Conservation (phyloP, 2,888 invertebrate species). For the Orchesella flavescens region DNA sequence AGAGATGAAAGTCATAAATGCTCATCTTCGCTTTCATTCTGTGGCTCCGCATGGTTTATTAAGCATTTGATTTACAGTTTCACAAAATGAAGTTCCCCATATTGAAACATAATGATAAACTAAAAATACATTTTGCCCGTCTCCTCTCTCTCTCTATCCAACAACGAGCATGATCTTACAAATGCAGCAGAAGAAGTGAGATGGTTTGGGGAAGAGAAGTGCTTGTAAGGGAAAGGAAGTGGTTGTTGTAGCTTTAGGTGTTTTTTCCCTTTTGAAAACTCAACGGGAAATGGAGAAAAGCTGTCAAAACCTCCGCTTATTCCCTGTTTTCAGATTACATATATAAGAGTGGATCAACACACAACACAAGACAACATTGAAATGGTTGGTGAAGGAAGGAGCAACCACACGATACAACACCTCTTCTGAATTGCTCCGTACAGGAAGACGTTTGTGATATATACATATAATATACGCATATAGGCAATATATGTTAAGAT, state of each 20-base stretch:
- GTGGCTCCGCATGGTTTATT: slow-evolving; percentile 46
- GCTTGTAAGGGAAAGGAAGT: slow-evolving; percentile 5
- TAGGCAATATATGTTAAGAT: not conserved
- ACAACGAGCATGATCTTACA: too few species aligned
- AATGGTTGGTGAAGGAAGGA: slow-evolving; percentile 30
- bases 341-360: slow-evolving; percentile 1
- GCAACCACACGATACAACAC: slow-evolving; percentile 40
- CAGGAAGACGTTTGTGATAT: not conserved
- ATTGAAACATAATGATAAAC: not conserved
- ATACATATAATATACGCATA: not conserved
- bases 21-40: slow-evolving; percentile 24
- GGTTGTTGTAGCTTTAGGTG: slow-evolving; percentile 24
- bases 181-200: too few species aligned
- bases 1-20: slow-evolving; percentile 13
- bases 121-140: not conserved
- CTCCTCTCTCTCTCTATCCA: too few species aligned
- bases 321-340: slow-evolving; percentile 36
- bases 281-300: slow-evolving; percentile 55
- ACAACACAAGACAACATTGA: too few species aligned
- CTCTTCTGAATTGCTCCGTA: slow-evolving; percentile 21
- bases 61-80: slow-evolving; percentile 42
- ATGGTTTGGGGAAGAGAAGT: not conserved
- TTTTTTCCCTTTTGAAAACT: slow-evolving; percentile 43
- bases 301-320: slow-evolving; percentile 21
- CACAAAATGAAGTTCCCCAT: too few species aligned